Base-by-base conservation (phyloP, 2,113 vertebrate species). In the Scartelaos histophorus region DNA sequence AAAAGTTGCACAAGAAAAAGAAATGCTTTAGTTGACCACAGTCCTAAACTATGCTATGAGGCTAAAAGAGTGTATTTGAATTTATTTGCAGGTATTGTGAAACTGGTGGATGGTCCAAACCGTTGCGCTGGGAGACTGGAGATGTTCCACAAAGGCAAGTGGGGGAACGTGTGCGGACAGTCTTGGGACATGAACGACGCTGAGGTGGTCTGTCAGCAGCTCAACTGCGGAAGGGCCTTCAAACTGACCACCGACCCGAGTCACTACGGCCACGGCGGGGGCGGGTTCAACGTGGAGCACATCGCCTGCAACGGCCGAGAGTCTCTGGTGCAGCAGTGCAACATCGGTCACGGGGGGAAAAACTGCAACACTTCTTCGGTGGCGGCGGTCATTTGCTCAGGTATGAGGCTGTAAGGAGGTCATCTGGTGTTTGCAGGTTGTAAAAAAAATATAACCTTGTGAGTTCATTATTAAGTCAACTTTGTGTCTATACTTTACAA, bases 51-150 rank as follows among this genome's bases (percentile, higher is more conserved):
- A 43, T 43, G 7, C 38, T 43, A 43, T 43, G 38, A 43, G 38
- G 38, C 38, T 43, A 43, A 43, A 0, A 10, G 10, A 10, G 10
- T 9, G 38, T 43, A 9, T 43, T 43, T 43, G 38, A 43, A 43
- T 10, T 29, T 4, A 29, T 29, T 29, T 43, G 38, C 22, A 92
- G 90, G 89, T 16, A 91, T 76, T 16, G 78, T 88, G 17, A 89
- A 38, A 76, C 70, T 92, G 73, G 4, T 15, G 0, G 53, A 17
- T 56, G 91, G 89, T 3, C 9, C 15, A 10, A 78, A 45, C 70
- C 73, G 13, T 6, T 91, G 90, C 22, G 3, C 3, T 45, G 90
- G 91, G 70, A 81, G 80, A 78, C 89, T 88, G 67, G 89, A 91
- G 69, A 69, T 69, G 49, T 86, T 53, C 22, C 29, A 88, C 5